Percentiles rank a stretch among this genome's conserved stretches.
These are phyloP conservation scores for Scaptomyza montana DNA, from an alignment of 1,140 invertebrate genomes.

Conservation along the genomic window DNA sequence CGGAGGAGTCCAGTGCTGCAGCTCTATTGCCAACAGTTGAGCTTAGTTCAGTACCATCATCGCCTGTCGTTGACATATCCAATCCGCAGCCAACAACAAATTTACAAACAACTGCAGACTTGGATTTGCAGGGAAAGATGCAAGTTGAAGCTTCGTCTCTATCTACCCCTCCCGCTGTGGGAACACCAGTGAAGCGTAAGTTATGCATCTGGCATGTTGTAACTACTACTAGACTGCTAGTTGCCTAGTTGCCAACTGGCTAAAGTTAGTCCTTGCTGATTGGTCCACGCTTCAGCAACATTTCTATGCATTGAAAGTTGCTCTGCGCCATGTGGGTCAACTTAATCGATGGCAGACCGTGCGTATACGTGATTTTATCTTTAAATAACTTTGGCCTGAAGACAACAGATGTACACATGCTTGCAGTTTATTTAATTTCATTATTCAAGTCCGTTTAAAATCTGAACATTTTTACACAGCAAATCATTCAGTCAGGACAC, in stretches of 20 bases:
- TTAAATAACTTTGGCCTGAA: conserved; percentile 17
- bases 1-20: conserved; percentile 66
- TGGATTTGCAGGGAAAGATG: conserved; percentile 16
- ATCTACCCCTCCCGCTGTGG: conserved; percentile 9
- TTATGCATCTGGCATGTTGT: conserved; percentile 50
- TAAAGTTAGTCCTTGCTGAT: conserved; percentile 28
- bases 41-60: conserved; percentile 40
- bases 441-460: background rate
- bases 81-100: conserved; percentile 36
- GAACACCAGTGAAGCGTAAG: conserved; percentile 48
- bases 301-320: conserved; percentile 52
- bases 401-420: background rate
- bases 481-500: too few relatives aligned
- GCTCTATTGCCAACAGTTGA: conserved; percentile 61
- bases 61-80: conserved; percentile 38
- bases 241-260: conserved; percentile 38
- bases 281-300: background rate
- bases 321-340: conserved; percentile 39
- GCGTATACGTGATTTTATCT: conserved; percentile 48
- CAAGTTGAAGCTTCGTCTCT: background rate
- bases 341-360: conserved; percentile 49
- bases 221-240: conserved; percentile 18
- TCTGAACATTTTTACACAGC: background rate
- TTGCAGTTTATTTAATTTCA: background rate
- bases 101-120: conserved; percentile 12